Evolutionary conservation across 2,113 vertebrate genomes (phyloP).

Genomic region (Lasiurus cinereus): DNA sequence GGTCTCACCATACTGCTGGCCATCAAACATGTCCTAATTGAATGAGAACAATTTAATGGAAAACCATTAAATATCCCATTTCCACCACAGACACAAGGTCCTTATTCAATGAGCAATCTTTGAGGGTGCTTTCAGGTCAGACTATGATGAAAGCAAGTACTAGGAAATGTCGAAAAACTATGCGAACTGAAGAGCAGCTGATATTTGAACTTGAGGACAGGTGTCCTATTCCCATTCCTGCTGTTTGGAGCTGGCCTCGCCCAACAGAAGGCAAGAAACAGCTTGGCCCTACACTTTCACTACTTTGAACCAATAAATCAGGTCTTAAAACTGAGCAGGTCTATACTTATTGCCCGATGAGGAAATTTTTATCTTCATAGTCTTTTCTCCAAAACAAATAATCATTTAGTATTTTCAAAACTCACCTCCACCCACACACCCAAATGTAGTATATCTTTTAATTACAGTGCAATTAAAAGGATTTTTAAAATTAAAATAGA

Average conservation of each 20-base stretch:
- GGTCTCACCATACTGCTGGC: not conserved
- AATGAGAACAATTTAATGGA: not conserved
- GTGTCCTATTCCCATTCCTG: not conserved
- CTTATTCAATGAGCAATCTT: not conserved
- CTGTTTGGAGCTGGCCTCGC: not conserved
- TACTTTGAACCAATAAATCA: not conserved
- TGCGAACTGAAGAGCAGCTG: not conserved
- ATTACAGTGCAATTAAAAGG: not conserved
- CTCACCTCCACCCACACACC: not conserved
- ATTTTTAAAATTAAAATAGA: not conserved
- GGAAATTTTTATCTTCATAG: not conserved
- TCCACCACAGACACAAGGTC: not conserved
- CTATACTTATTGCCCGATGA: not conserved
- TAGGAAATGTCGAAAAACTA: not conserved
- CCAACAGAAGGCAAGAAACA: not conserved
- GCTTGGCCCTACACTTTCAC: not conserved
- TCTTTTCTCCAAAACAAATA: not conserved
- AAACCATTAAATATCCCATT: not conserved
- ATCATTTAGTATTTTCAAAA: not conserved
- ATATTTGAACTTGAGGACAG: not conserved
- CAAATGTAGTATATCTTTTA: not conserved
- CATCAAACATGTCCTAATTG: not conserved
- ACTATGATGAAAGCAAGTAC: not conserved
- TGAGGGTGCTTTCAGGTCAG: not conserved
- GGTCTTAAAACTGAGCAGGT: not conserved